Evolutionary conservation across 2,797 vertebrate species (phyloP), one percentile per base, ranked within the genome.

Genomic region (Onychomys torridus): DNA sequence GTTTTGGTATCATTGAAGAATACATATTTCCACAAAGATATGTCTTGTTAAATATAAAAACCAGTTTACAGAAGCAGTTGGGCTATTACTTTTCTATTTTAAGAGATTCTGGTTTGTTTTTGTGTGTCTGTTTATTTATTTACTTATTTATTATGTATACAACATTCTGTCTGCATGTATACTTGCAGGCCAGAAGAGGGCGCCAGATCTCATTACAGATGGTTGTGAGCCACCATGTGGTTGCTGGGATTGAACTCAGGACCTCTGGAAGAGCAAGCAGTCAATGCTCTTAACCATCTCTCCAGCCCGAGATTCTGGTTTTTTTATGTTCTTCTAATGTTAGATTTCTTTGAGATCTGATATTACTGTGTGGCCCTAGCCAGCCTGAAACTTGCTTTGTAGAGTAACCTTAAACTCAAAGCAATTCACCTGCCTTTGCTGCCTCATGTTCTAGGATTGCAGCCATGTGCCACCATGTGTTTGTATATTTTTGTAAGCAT

Each of bases 271-370:
- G n/a, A n/a, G n/a, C n/a, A n/a, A n/a, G n/a, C n/a, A n/a, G n/a
- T n/a, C n/a, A n/a, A n/a, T n/a, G n/a, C n/a, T n/a, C n/a, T n/a
- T n/a, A n/a, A n/a, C n/a, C n/a, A n/a, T n/a, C n/a, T n/a, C n/a
- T n/a, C n/a, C n/a, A n/a, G n/a, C n/a, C n/a, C n/a, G n/a, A 43
- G 71, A 23, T 93, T 94, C 9, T 86, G 19, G 19, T 6, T 37
- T 93, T 93, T 91, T 88, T 95, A 76, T 57, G 23, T 32, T 83
- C 89, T 87, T 86, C 13, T 55, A 88, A 52, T 96, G 32, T 71
- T 87, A 46, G 46, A 7, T 52, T 55, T 87, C 49, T 37, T 37
- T 55, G 46, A 55, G 46, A 71, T 55, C 25, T 0, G 11, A 25
- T 87, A 37, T 87, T 21, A 71, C 11, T 67, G 10, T 85, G 6